Evolutionary conservation across 2,888 invertebrate genomes (phyloP), one percentile per base, ranked within the genome.

Genomic region (Cephus sareptanus): DNA sequence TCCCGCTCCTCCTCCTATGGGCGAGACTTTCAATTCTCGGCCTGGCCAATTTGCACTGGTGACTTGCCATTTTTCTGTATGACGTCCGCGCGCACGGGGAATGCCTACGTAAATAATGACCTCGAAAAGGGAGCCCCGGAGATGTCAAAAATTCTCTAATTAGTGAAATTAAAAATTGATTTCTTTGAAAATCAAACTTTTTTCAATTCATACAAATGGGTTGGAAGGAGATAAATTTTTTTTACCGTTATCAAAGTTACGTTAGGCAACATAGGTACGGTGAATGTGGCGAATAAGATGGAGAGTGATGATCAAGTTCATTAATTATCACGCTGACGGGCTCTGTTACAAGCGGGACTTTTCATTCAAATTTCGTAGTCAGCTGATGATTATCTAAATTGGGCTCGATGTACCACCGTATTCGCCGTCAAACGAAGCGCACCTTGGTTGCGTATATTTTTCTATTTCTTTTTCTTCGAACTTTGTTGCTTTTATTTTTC

Each of bases 21-120:
- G 56, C 73, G 75, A 75, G 30, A 35, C 11, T 31, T 11, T 56
- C 56, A 56, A 79, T 81, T 76, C 80, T 35, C 37, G 80, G 74
- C 77, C 76, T 76, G 82, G 81, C 84, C 89, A 89, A 89, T 89
- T 89, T 89, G 85, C 87, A 87, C 84, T 84, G 83, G 82, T 89
- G 89, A 89, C 89, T 89, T 85, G 83, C 83, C 86, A 81, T 76
- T 85, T 83, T 56, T 56, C 56, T 23, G 23, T 56, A 79, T 15
- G 40, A 40, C 40, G 40, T 15, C 56, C 23, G 56, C 9, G 56
- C 56, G 2, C 23, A 6, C 56, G 23, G 6, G 23, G 23, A 56
- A 56, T 56, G 23, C 23, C 23, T 56, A 23, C 56, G 56, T 56
- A 56, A 56, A 56, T 56, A 23, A 56, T 23, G 56, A 56, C 2